Evolutionary conservation across 2,797 vertebrate species (phyloP).

Genomic region (Crocodylus rhombifer): DNA sequence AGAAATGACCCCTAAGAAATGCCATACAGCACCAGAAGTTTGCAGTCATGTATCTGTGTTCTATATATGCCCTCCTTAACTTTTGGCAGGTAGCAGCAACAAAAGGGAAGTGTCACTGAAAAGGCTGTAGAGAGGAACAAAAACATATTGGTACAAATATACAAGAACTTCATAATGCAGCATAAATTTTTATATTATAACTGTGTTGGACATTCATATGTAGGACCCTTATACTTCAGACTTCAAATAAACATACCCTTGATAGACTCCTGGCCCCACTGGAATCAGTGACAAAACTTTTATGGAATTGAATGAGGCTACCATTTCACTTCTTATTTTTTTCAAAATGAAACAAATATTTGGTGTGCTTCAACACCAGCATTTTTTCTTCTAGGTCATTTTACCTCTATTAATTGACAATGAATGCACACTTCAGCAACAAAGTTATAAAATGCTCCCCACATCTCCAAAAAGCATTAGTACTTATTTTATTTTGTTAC

Average conservation of each 20-base stretch:
- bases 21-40: neutral
- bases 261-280: neutral
- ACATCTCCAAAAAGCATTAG: neutral
- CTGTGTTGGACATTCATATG: neutral
- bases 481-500: slow-evolving; percentile 20
- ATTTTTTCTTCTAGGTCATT: neutral
- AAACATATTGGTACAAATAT: neutral
- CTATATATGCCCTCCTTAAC: neutral
- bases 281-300: neutral
- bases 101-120: neutral
- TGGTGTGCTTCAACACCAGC: too few relatives aligned
- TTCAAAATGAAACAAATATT: too few relatives aligned
- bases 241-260: neutral
- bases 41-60: neutral
- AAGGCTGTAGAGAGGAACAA: neutral
- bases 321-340: too few relatives aligned
- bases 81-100: neutral
- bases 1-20: neutral
- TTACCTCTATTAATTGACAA: neutral
- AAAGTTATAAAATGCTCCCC: slow-evolving; percentile 1
- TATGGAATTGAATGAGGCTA: neutral
- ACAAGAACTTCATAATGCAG: neutral
- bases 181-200: neutral
- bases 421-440: neutral
- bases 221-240: neutral